A percentile compares a stretch with the other conserved stretches of the same genome.
Conservation (phyloP, 2,113 vertebrate species). For the Egretta garzetta region DNA sequence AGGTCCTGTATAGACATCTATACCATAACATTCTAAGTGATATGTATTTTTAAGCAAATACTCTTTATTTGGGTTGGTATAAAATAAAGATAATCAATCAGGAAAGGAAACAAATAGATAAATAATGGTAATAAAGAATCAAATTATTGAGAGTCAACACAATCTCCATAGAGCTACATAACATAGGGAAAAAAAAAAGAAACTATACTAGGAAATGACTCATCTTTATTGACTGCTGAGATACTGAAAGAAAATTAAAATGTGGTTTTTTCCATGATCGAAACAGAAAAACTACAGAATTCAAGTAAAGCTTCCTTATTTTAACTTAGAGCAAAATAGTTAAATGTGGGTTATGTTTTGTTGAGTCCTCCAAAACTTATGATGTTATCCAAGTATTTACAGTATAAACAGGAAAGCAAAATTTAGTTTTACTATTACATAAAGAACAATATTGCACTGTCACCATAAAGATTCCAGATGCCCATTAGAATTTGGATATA, state of each 20-base stretch:
- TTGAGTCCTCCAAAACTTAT: not conserved
- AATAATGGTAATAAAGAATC: not conserved
- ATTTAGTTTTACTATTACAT: not conserved
- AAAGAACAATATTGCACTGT: not conserved
- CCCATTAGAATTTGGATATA: not conserved
- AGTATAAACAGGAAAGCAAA: not conserved
- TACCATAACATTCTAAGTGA: not conserved
- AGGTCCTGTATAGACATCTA: not conserved
- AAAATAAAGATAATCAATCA: not conserved
- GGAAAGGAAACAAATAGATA: not conserved
- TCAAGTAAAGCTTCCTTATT: not conserved
- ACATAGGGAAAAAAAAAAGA: not conserved
- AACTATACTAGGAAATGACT: not conserved
- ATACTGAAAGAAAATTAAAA: not conserved
- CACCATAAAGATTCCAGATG: not conserved
- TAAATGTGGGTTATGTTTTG: not conserved
- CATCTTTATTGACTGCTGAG: not conserved
- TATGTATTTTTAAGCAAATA: not conserved
- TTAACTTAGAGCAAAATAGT: not conserved
- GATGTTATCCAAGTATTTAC: not conserved
- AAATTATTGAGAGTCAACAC: not conserved
- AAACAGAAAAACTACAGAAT: not conserved
- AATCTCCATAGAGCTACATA: not conserved
- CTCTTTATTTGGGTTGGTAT: not conserved
- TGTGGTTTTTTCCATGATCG: accelerated